phyloP scores from a whole-genome alignment of 2,113 vertebrate species.

The Lichenostomus cassidix region DNA sequence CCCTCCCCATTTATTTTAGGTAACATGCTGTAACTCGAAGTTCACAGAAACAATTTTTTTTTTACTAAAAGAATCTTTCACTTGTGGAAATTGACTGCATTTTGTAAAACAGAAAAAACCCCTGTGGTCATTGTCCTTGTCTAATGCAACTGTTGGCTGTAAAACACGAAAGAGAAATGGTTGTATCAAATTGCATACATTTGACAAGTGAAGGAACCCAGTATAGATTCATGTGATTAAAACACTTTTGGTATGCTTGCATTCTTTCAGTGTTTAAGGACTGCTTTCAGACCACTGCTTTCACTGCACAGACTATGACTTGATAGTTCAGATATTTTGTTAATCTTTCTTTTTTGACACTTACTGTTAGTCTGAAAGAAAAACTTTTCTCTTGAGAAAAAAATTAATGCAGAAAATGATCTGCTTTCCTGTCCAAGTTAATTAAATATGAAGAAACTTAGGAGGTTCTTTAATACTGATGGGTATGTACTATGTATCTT shows the following conservation, averaged over 20 bases:
- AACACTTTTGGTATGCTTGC: background rate
- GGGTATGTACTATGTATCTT: background rate
- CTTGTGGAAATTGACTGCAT: background rate
- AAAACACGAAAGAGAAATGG: conserved; percentile 28
- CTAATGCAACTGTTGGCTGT: background rate
- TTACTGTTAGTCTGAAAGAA: background rate
- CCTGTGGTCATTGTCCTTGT: conserved; percentile 7
- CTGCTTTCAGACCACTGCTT: background rate
- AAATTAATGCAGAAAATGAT: background rate
- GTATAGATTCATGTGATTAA: conserved; percentile 13
- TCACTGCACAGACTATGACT: background rate
- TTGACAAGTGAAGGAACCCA: conserved; percentile 57
- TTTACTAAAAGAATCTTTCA: background rate
- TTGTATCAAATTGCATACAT: conserved; percentile 1
- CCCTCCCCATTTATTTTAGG: background rate
- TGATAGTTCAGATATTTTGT: background rate
- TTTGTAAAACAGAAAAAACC: background rate
- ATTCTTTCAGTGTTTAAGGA: background rate
- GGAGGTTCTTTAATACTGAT: background rate
- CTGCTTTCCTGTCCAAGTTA: background rate
- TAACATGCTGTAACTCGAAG: background rate
- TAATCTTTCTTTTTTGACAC: background rate
- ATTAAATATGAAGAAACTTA: background rate
- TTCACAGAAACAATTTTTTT: background rate
- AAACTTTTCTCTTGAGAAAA: background rate